A percentile compares a stretch with the other conserved stretches of the same genome.
These are phyloP conservation scores for Bos indicus DNA, from an alignment of 2,113 vertebrate genomes.

Conservation along the genomic window DNA sequence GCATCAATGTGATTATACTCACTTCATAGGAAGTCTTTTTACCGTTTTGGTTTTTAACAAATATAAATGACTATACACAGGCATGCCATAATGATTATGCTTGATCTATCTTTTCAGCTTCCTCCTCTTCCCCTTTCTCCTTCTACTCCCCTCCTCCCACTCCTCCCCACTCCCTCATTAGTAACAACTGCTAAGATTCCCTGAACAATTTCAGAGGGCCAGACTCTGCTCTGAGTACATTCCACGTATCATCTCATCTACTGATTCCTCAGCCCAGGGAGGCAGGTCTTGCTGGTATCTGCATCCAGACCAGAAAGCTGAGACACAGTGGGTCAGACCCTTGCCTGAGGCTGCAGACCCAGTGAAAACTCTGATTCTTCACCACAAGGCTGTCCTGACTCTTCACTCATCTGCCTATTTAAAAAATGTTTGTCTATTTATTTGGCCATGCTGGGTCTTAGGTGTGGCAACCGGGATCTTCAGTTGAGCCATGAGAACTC, in stretches of 20 bases:
- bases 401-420: neutral
- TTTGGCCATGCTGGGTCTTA: neutral
- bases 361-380: fast-evolving
- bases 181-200: neutral
- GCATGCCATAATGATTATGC: fast-evolving
- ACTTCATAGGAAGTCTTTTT: neutral
- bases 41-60: neutral
- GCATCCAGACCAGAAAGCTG: fast-evolving
- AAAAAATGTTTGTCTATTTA: neutral
- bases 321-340: fast-evolving
- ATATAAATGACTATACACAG: fast-evolving
- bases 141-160: fast-evolving
- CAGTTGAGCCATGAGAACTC: neutral
- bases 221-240: fast-evolving
- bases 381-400: no score
- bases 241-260: fast-evolving
- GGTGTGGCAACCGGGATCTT: neutral
- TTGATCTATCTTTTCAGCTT: neutral
- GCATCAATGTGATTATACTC: neutral
- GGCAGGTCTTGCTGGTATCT: fast-evolving
- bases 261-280: fast-evolving
- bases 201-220: neutral
- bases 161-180: neutral
- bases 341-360: neutral
- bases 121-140: fast-evolving